Evolutionary conservation across 2,888 invertebrate species (phyloP), one percentile per base, ranked within the genome.

Genomic region (Boloria selene): DNA sequence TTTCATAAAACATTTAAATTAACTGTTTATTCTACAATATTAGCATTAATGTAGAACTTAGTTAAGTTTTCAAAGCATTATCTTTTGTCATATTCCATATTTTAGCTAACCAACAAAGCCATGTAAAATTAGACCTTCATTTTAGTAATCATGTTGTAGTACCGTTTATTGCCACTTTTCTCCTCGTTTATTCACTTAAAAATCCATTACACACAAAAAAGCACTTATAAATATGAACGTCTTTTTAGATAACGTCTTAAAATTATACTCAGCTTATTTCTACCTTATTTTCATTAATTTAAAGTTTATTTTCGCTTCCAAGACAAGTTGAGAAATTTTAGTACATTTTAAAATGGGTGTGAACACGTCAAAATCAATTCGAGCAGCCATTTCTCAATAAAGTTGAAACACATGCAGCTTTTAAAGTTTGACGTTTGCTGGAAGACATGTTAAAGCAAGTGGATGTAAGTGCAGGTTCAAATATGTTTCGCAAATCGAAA

Each of bases 201-300:
- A 90, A 87, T 85, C 89, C 90, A 90, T 90, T 89, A 90, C 85
- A 86, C 82, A 78, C 80, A 86, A 86, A 88, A 87, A 88, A 86
- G 79, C 85, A 86, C 85, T 79, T 78, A 89, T 88, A 89, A 88
- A 90, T 86, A 86, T 85, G 81, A 84, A 79, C 77, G 77, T 74
- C 77, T 83, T 82, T 78, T 80, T 79, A 77, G 75, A 79, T 78
- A 79, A 81, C 79, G 77, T 74, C 73, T 77, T 66, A 64, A 65
- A n/a, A 50, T 50, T 22, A 10, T 17, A 2, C n/a, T 68, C 53
- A 6, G 0, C 0, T 14, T 78, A 75, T 67, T 64, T 62, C 13
- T 51, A 71, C 77, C 73, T 65, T 81, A 75, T 52, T 0, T 0
- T 1, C 1, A 2, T 0, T 0, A 0, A 0, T 0, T 4, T 69